Base-by-base conservation (phyloP, 2,797 vertebrate species). In the Dermochelys coriacea region DNA sequence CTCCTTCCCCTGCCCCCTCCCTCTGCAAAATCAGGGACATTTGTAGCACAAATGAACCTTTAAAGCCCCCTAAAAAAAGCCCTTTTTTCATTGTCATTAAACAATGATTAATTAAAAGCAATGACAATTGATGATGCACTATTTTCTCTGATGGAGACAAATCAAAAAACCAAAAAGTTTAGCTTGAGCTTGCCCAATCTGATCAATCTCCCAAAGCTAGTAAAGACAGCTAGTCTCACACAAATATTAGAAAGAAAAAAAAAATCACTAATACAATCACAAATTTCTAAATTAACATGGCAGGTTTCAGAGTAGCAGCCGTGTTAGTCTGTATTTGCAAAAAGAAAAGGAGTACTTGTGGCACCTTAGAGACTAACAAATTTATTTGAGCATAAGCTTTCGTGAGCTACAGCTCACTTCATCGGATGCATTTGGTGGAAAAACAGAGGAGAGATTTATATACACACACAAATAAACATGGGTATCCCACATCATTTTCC, bases 401-500 rank as follows among this genome's bases (percentile, higher is more conserved):
- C n/a, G n/a, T n/a, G n/a, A n/a, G n/a, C n/a, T n/a, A n/a, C n/a
- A n/a, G n/a, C n/a, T n/a, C n/a, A n/a, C n/a, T n/a, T n/a, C n/a
- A n/a, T n/a, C n/a, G n/a, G n/a, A n/a, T n/a, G n/a, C n/a, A n/a
- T n/a, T n/a, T n/a, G n/a, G n/a, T n/a, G n/a, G n/a, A n/a, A n/a
- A n/a, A n/a, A n/a, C n/a, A n/a, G n/a, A n/a, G n/a, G n/a, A n/a
- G n/a, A n/a, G n/a, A n/a, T n/a, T n/a, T n/a, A n/a, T n/a, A n/a
- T n/a, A n/a, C n/a, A n/a, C n/a, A n/a, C n/a, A n/a, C n/a, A 1
- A 0, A 15, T 16, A 27, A 34, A 78, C 37, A 19, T 5, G 2
- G 12, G 16, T 41, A 6, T 10, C 2, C 25, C 25, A 15, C 2
- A 5, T 1, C 37, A 74, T 23, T 45, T 74, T 45, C 37, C 37